phyloP scores from a whole-genome alignment of 2,888 invertebrate genomes.

The Uloborus plumipes region DNA sequence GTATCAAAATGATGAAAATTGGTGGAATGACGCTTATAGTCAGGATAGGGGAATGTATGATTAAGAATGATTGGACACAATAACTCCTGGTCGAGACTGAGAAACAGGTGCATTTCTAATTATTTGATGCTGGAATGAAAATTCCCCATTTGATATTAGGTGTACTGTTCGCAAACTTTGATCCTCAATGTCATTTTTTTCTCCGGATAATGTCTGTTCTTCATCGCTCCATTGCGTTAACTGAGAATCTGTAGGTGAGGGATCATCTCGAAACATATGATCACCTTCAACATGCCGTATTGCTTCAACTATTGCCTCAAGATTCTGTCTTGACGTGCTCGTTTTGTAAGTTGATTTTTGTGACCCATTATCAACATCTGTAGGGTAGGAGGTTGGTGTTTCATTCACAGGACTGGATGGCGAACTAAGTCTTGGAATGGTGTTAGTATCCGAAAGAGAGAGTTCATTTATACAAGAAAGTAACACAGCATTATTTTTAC shows the following conservation, averaged over 20 bases:
- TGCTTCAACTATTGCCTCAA: constrained; percentile 98
- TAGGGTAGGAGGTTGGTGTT: constrained; percentile 26
- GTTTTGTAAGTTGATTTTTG: constrained; percentile 39
- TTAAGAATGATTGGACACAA: constrained; percentile 77
- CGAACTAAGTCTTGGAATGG: constrained; percentile 38
- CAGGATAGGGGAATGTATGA: constrained; percentile 8
- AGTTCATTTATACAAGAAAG: constrained; percentile 43
- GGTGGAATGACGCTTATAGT: constrained; percentile 56
- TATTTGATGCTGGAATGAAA: constrained; percentile 66
- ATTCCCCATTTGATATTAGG: constrained; percentile 47
- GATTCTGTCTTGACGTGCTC: constrained; percentile 88
- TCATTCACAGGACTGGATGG: constrained; percentile 21
- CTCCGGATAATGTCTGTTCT: constrained; percentile 10
- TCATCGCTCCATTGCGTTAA: constrained; percentile 3
- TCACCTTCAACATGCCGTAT: constrained; percentile 98
- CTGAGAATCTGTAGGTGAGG: constrained; percentile 35
- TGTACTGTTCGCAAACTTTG: constrained; percentile 31
- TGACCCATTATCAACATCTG: constrained; percentile 11
- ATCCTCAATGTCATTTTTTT: constrained; percentile 36
- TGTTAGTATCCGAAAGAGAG: constrained; percentile 32
- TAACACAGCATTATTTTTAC: constrained; percentile 41
- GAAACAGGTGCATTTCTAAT: constrained; percentile 71
- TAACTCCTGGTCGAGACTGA: constrained; percentile 88
- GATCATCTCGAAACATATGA: constrained; percentile 85
- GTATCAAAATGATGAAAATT: constrained; percentile 36